A percentile compares a stretch with the other conserved stretches of the same genome.
These are phyloP conservation scores for Eristalis tenax DNA, from an alignment of 2,888 invertebrate genomes.

Conservation along the genomic window DNA sequence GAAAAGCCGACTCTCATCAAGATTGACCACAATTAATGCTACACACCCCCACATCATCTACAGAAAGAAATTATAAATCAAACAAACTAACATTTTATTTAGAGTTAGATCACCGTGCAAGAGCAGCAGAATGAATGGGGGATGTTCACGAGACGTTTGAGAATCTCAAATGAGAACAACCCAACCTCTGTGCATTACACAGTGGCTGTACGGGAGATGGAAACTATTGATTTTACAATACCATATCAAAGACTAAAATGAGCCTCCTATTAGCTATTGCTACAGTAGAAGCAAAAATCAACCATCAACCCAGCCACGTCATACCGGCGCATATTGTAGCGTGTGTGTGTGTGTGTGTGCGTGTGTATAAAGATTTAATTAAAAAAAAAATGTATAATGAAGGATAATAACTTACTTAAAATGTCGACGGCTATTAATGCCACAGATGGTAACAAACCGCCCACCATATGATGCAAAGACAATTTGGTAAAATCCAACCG, in stretches of 20 bases:
- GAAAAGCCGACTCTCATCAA: not conserved
- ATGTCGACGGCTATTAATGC: constrained; percentile 78
- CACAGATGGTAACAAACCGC: constrained; percentile 78
- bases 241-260: constrained; percentile 8
- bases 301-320: constrained; percentile 40
- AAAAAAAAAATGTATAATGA: not conserved
- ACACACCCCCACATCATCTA: constrained; percentile 21
- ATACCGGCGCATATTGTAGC: constrained; percentile 11
- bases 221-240: constrained; percentile 71
- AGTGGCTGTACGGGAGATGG: constrained; percentile 34
- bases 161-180: constrained; percentile 1
- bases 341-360: too few relatives aligned
- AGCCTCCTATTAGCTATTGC: constrained; percentile 1
- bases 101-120: not conserved
- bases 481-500: constrained; percentile 61
- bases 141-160: too few relatives aligned
- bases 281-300: constrained; percentile 3
- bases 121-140: not conserved
- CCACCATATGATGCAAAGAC: constrained; percentile 78
- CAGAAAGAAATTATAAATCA: constrained; percentile 53
- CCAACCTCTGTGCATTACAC: constrained; percentile 7
- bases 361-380: not conserved
- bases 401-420: constrained; percentile 71
- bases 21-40: constrained; percentile 40
- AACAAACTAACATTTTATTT: constrained; percentile 36